Conservation (phyloP, 2,113 vertebrate genomes). For the Anoura caudifer region DNA sequence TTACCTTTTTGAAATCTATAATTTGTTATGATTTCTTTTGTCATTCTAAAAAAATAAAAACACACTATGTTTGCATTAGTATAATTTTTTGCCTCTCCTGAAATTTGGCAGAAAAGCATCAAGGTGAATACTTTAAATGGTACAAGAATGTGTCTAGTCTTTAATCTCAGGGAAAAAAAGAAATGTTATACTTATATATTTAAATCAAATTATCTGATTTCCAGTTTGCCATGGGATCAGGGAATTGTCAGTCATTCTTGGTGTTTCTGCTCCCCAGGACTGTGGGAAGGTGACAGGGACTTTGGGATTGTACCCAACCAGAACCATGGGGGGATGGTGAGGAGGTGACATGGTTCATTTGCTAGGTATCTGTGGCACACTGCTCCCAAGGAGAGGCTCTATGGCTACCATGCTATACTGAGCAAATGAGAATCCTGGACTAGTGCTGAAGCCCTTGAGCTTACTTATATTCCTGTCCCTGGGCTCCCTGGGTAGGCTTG, state of each 20-base stretch:
- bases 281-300: neutral
- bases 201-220: neutral
- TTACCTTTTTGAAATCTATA: neutral
- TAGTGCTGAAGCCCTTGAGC: neutral
- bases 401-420: neutral
- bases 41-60: neutral
- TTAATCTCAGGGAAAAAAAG: neutral
- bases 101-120: neutral
- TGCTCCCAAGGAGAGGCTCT: neutral
- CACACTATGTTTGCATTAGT: neutral
- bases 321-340: neutral
- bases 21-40: neutral
- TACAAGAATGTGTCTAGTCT: neutral
- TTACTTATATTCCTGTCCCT: neutral
- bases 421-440: neutral
- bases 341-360: neutral
- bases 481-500: neutral
- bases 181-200: neutral
- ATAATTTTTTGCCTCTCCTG: neutral
- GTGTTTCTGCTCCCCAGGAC: neutral
- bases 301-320: neutral
- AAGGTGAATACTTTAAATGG: neutral
- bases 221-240: neutral
- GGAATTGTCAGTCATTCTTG: neutral
- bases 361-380: neutral